Base-by-base conservation (phyloP, 2,113 vertebrate species). In the Onychorhynchus coronatus region DNA sequence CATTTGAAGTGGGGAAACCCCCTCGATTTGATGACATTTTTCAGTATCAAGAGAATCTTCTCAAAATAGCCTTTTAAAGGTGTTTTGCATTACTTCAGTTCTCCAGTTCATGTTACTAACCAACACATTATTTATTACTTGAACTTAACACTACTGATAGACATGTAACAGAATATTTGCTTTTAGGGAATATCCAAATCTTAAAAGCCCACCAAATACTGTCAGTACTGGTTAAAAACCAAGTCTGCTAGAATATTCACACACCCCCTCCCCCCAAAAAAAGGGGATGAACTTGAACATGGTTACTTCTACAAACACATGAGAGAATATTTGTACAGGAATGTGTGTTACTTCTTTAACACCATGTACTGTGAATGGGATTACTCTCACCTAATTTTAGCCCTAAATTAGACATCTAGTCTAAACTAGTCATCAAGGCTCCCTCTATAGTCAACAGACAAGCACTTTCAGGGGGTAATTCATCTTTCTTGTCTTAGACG, bases 361-460 rank as follows among this genome's bases (percentile, higher is more conserved):
- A 67, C 19, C 56, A 63, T 11, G 4, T 62, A 88, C 67, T 47
- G 55, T 74, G 75, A 86, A 95, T 67, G 72, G 50, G 55, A 94
- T 90, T 95, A 63, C 28, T 86, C 55, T 88, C 83, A 77, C 46
- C 61, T 81, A 93, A 84, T 92, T 92, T 91, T 75, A 93, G 86
- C 46, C 72, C 47, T 76, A 92, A 91, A 93, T 95, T 86, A 89
- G 79, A 81, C 52, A 81, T 41, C 79, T 74, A 93, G 63, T 76
- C 82, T 83, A 93, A 94, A 93, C 78, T 3, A 93, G 83, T 63
- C 95, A 87, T 61, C 80, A 89, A 93, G 42, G 76, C 50, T 89
- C 76, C 83, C 91, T 91, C 96, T 80, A 56, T 23, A 95, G 91
- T 67, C 86, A 91, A 81, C 2, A 75, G 80, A 78, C 55, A 59